Evolutionary conservation across 1,140 invertebrate genomes (phyloP), one percentile per base, ranked within the genome.

Genomic region (Ceratina australensis): DNA sequence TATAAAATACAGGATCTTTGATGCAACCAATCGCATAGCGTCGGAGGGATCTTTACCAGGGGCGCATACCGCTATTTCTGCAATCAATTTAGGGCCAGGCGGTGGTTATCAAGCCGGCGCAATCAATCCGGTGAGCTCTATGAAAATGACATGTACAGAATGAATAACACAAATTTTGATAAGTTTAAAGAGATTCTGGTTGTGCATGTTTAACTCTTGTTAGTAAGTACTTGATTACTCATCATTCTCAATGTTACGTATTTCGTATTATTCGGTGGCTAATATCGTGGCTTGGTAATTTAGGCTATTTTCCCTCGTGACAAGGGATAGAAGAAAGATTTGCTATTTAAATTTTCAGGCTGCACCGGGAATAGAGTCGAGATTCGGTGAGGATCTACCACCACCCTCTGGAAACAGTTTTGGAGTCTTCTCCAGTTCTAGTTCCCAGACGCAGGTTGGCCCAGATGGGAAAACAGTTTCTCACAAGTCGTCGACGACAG

Each of bases 361-460:
- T 52, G 81, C 81, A 24, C 94, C 94, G 13, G 95, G 95, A 67
- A 91, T 95, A 57, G 91, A 93, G 54, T 94, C 93, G 3, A 91
- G 94, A 33, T 94, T 94, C 72, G 90, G 83, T 4, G 91, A 91
- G 13, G 57, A 80, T 0, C 72, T 88, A 8, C 88, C 89, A 54
- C 20, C 90, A 0, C 89, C 91, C 7, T 89, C 90, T n/a, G 91
- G 91, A 20, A 87, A 89, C 33, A 92, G 88, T 65, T 94, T 89
- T 80, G 94, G 94, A 68, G 94, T 95, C 24, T 95, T 94, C 24
- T 93, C 94, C n/a, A 90, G 90, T 33, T 95, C 94, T 1, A 95
- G 68, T 15, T 94, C 93, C 47, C 93, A 94, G 60, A 92, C 92
- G 1, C 93, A 92, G 1, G 88, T 92, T 0, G 94, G 94, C 73